Evolutionary conservation across 1,140 invertebrate species (phyloP).

Genomic region (Scylla paramamosain): DNA sequence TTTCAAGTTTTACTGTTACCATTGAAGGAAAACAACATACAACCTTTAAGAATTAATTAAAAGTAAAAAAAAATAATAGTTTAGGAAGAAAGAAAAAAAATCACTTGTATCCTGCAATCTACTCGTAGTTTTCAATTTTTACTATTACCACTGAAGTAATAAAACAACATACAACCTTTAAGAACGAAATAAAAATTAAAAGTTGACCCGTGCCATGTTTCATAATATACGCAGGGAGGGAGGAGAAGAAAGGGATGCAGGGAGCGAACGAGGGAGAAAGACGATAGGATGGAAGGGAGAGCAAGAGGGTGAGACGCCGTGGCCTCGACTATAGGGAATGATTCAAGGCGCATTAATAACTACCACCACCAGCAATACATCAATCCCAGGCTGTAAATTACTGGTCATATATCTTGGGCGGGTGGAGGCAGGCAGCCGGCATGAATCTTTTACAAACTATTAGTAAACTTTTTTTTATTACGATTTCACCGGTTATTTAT

Average conservation of each 20-base stretch:
- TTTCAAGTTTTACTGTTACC: too few species aligned
- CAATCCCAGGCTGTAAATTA: slow-evolving; percentile 13
- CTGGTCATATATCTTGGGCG: not conserved
- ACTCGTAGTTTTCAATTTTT: too few species aligned
- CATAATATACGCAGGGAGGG: too few species aligned
- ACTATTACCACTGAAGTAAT: too few species aligned
- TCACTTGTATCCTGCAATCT: too few species aligned
- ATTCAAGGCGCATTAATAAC: slow-evolving; percentile 14
- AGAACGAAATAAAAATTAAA: too few species aligned
- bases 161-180: too few species aligned
- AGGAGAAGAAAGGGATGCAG: not conserved
- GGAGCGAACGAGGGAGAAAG: not conserved
- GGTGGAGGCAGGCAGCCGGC: not conserved
- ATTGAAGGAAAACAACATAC: too few species aligned
- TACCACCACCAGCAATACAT: not conserved
- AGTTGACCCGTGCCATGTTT: too few species aligned
- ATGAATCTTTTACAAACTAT: slow-evolving; percentile 13
- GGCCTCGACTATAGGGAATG: not conserved
- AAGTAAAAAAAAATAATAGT: too few species aligned
- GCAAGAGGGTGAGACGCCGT: not conserved
- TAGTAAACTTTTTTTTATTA: not conserved
- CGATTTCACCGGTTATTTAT: not conserved
- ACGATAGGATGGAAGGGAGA: not conserved
- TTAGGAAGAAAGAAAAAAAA: too few species aligned
- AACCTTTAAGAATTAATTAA: too few species aligned